A percentile compares a stretch with the other conserved stretches of the same genome.
phyloP scores from a whole-genome alignment of 2,888 invertebrate genomes.

The Crocallis elinguaria region DNA sequence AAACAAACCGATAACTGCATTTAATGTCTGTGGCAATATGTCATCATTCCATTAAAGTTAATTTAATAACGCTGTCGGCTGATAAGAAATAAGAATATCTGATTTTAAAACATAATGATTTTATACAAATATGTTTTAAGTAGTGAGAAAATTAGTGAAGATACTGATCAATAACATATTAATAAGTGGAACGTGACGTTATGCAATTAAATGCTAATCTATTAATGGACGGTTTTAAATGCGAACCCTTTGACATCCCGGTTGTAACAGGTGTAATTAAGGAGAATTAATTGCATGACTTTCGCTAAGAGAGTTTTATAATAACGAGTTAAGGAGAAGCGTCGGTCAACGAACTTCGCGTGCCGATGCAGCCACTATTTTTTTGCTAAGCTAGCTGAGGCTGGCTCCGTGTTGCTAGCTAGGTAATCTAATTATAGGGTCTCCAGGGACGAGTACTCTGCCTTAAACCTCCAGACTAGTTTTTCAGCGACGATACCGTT shows the following conservation, averaged over 20 bases:
- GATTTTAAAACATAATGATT: not conserved
- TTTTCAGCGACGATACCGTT: constrained; percentile 53
- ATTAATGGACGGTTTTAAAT: constrained; percentile 8
- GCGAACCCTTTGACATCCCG: constrained; percentile 42
- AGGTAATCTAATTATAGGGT: constrained; percentile 77
- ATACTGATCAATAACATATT: not conserved
- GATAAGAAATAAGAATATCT: constrained; percentile 3
- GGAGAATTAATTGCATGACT: constrained; percentile 55
- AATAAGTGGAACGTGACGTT: not conserved
- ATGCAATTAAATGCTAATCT: constrained; percentile 15
- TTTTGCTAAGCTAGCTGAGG: constrained; percentile 72
- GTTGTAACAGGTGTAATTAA: constrained; percentile 22
- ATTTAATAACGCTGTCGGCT: not conserved
- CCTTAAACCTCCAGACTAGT: constrained; percentile 56
- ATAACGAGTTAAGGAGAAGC: constrained; percentile 60
- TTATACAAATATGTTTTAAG: not conserved
- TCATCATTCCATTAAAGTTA: not conserved
- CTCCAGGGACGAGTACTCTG: constrained; percentile 55
- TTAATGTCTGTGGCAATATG: not conserved
- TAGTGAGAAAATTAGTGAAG: constrained; percentile 27
- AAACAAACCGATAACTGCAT: not conserved
- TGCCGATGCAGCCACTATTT: constrained; percentile 65
- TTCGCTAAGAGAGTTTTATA: constrained; percentile 66
- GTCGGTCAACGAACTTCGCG: constrained; percentile 70
- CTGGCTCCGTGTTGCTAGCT: constrained; percentile 62